phyloP scores from a whole-genome alignment of 1,140 invertebrate species.

The Rhynchophorus ferrugineus region DNA sequence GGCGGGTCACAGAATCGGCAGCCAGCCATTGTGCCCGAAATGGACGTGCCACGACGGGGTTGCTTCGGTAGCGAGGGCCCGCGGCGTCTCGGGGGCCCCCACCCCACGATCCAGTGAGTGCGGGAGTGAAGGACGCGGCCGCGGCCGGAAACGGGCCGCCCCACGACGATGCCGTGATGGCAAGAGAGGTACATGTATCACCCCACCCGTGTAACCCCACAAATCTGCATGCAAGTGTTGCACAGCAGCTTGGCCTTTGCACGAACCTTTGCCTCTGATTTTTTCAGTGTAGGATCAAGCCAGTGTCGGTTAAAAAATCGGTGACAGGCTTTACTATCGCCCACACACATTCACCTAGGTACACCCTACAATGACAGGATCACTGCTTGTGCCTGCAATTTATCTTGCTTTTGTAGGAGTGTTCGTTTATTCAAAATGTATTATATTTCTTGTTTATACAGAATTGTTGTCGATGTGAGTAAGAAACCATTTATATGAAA shows the following conservation, averaged over 20 bases:
- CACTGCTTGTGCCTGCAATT: no score
- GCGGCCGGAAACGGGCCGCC: constrained; percentile 32
- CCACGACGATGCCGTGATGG: constrained; percentile 52
- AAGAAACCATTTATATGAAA: no score
- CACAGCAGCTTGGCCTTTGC: constrained; percentile 6
- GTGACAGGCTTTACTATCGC: constrained; percentile 6
- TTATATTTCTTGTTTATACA: no score
- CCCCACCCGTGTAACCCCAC: constrained; percentile 17
- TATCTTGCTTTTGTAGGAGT: no score
- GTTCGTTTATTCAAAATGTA: no score
- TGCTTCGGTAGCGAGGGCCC: constrained; percentile 26
- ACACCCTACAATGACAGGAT: constrained; percentile 7
- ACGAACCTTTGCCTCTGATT: constrained; percentile 10
- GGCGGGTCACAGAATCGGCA: constrained; percentile 33
- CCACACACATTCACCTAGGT: constrained; percentile 10
- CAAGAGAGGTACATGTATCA: constrained; percentile 48
- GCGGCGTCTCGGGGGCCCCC: constrained; percentile 32
- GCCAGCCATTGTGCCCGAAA: constrained; percentile 36
- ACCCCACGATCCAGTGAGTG: constrained; percentile 33
- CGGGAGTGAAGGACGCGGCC: constrained; percentile 24
- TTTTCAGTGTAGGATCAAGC: not conserved
- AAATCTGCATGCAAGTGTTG: constrained; percentile 22
- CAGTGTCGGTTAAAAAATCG: not conserved
- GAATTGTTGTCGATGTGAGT: no score
- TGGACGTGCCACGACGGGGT: constrained; percentile 26